Base-by-base conservation (phyloP, 1,140 invertebrate genomes). In the Eulimnadia texana region DNA sequence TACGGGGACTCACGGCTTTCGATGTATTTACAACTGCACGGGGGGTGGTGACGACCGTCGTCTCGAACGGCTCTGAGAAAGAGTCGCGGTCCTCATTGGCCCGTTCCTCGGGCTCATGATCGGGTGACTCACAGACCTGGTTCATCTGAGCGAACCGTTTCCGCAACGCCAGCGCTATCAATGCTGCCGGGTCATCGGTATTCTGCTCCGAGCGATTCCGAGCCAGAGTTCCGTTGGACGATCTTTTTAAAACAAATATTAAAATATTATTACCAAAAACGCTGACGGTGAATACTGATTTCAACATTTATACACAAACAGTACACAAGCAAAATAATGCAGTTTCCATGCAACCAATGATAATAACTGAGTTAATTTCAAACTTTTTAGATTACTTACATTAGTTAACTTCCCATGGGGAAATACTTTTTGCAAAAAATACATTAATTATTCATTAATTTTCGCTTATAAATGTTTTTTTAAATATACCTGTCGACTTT, bases 401-500 rank as follows among this genome's bases (percentile, higher is more conserved):
- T n/a, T n/a, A n/a, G n/a, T n/a, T n/a, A n/a, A n/a, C n/a, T n/a
- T n/a, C n/a, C n/a, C n/a, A n/a, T n/a, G n/a, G n/a, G n/a, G n/a
- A n/a, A n/a, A n/a, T n/a, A n/a, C n/a, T n/a, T n/a, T n/a, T n/a
- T n/a, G n/a, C n/a, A n/a, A n/a, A n/a, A n/a, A n/a, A n/a, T n/a
- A n/a, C n/a, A n/a, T n/a, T n/a, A n/a, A n/a, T n/a, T n/a, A n/a
- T n/a, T n/a, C n/a, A n/a, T n/a, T n/a, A n/a, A n/a, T n/a, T n/a
- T n/a, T n/a, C n/a, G n/a, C n/a, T n/a, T n/a, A n/a, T n/a, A n/a
- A n/a, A n/a, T 11, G 51, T 9, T 9, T 9, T 13, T 6, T 1
- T 23, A 22, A 54, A 54, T 13, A 47, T 59, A 63, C 62, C 62
- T 63, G 56, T 63, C 62, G 11, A 63, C 56, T 60, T 60, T 58